These are phyloP conservation scores for Ferdinandea cuprea DNA, from an alignment of 2,888 invertebrate species.

Conservation along the genomic window DNA sequence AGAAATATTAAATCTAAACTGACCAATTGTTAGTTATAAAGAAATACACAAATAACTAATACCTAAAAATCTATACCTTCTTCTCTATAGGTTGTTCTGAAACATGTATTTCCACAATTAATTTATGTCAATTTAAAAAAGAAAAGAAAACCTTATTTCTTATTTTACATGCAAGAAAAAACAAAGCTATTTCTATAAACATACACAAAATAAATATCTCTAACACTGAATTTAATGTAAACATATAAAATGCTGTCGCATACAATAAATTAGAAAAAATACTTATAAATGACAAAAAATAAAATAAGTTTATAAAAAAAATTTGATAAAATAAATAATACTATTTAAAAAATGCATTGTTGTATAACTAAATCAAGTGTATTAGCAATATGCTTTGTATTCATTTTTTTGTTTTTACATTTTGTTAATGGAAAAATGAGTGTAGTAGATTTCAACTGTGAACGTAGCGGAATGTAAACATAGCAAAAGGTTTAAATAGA, in stretches of 20 bases:
- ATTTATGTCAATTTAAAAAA: slow-evolving; percentile 52
- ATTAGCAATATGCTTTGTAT: slow-evolving; percentile 18
- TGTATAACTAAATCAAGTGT: slow-evolving; percentile 33
- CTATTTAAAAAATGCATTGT: slow-evolving; percentile 19
- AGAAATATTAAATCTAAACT: slow-evolving; percentile 22
- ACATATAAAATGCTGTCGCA: slow-evolving; percentile 64
- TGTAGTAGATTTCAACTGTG: not conserved
- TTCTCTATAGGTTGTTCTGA: slow-evolving; percentile 67
- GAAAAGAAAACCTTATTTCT: not conserved
- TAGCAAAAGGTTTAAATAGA: not conserved
- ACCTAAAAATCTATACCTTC: not conserved
- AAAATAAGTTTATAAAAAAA: not conserved
- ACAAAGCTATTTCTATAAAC: slow-evolving; percentile 4
- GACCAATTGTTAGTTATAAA: slow-evolving; percentile 62
- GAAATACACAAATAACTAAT: slow-evolving; percentile 1
- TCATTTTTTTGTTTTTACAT: not conserved
- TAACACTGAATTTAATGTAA: slow-evolving; percentile 21
- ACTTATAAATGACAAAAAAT: slow-evolving; percentile 11
- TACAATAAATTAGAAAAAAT: slow-evolving; percentile 64
- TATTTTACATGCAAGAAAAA: slow-evolving; percentile 4
- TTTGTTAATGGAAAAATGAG: no score
- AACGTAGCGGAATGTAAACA: not conserved
- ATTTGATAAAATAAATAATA: slow-evolving; percentile 14
- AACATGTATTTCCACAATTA: slow-evolving; percentile 51
- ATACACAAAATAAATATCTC: slow-evolving; percentile 13